phyloP scores from a whole-genome alignment of 2,888 invertebrate species.

The Cepaea hortensis region DNA sequence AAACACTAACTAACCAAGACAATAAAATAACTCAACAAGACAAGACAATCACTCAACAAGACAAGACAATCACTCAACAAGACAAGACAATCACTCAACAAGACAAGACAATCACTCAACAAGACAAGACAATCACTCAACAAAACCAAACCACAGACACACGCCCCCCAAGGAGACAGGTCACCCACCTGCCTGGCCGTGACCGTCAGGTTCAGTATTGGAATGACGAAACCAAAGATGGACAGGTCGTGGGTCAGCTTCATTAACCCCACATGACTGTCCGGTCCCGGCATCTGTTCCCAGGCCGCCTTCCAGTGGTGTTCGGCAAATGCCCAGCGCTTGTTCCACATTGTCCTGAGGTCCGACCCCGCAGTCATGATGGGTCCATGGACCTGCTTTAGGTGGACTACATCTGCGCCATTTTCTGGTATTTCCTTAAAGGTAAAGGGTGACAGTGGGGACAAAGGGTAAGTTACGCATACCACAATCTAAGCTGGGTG shows the following conservation, averaged over 20 bases:
- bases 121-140: too few relatives aligned
- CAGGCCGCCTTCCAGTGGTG: constrained; percentile 83
- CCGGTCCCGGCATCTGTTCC: constrained; percentile 77
- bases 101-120: too few relatives aligned
- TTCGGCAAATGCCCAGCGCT: constrained; percentile 77
- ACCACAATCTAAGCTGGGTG: neutral
- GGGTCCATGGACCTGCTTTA: constrained; percentile 85
- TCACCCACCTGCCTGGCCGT: constrained; percentile 81
- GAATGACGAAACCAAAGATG: constrained; percentile 80
- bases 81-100: too few relatives aligned
- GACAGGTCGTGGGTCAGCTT: constrained; percentile 82
- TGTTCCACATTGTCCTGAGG: constrained; percentile 70
- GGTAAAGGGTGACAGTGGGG: neutral
- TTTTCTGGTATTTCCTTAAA: constrained; percentile 92
- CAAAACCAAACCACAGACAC: too few relatives aligned
- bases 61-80: too few relatives aligned
- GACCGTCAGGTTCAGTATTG: constrained; percentile 81
- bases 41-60: too few relatives aligned
- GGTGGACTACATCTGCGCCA: constrained; percentile 89
- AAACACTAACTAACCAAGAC: too few relatives aligned
- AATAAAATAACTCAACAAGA: too few relatives aligned
- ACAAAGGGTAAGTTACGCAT: neutral
- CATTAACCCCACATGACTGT: constrained; percentile 82
- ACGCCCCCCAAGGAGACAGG: constrained; percentile 1
- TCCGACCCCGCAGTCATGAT: constrained; percentile 79